A percentile compares a stretch with the other conserved stretches of the same genome.
Conservation (phyloP, 2,888 invertebrate species). For the Caenorhabditis becei region DNA sequence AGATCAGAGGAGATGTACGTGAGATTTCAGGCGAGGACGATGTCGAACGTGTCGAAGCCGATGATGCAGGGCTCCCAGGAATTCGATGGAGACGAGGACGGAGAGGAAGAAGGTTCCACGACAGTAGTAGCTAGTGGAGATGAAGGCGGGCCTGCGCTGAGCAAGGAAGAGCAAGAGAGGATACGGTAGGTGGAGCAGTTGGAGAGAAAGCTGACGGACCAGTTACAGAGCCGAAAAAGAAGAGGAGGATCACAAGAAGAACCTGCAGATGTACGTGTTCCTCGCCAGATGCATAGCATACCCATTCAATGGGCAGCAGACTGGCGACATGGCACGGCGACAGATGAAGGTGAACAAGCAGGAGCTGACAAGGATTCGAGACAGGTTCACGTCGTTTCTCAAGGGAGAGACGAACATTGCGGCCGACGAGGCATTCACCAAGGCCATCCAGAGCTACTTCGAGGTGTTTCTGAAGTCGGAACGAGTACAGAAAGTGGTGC, state of each 20-base stretch:
- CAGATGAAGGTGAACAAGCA: constrained; percentile 97
- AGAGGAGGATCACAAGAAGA: constrained; percentile 95
- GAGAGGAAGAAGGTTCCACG: constrained; percentile 67
- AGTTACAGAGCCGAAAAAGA: constrained; percentile 90
- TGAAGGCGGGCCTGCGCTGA: constrained; percentile 60
- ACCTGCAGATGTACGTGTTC: constrained; percentile 97
- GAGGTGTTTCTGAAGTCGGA: constrained; percentile 98
- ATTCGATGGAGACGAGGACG: constrained; percentile 77
- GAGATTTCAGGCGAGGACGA: constrained; percentile 63
- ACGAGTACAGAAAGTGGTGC: constrained; percentile 94
- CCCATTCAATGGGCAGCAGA: constrained; percentile 97
- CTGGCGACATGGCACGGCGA: constrained; percentile 93
- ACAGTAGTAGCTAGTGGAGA: constrained; percentile 54
- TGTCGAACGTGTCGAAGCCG: constrained; percentile 69
- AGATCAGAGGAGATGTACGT: not conserved
- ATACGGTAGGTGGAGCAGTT: constrained; percentile 66
- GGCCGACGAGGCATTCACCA: constrained; percentile 98
- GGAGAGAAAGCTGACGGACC: not conserved
- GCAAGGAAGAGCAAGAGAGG: constrained; percentile 81
- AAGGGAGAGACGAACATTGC: constrained; percentile 99
- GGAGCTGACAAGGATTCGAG: constrained; percentile 84
- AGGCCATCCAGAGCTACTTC: constrained; percentile 93
- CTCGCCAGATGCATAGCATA: constrained; percentile 93
- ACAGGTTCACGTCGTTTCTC: constrained; percentile 85
- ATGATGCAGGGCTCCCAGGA: constrained; percentile 78